Conservation (phyloP, 2,113 vertebrate species). For the Martes martes region DNA sequence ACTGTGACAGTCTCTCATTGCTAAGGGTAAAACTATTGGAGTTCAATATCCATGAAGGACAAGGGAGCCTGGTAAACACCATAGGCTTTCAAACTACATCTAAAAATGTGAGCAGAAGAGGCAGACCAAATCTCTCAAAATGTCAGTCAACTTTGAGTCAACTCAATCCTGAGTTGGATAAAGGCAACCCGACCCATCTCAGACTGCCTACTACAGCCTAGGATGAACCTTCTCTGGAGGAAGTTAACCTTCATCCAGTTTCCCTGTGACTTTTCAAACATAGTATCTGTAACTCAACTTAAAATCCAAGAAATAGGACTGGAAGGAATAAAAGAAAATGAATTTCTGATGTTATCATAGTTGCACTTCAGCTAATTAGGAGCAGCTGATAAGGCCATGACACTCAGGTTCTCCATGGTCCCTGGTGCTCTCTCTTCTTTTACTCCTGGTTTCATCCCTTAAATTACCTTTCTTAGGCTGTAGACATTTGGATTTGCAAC, state of each 20-base stretch:
- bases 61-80: neutral
- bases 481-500: neutral
- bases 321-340: neutral
- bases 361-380: neutral
- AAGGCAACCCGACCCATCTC: neutral
- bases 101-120: neutral
- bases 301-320: neutral
- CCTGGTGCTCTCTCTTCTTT: neutral
- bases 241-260: neutral
- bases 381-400: neutral
- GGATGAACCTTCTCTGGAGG: neutral
- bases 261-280: neutral
- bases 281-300: neutral
- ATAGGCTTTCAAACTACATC: neutral
- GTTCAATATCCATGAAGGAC: neutral
- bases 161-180: neutral
- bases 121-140: neutral
- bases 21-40: neutral
- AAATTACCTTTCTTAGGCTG: neutral
- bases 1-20: neutral
- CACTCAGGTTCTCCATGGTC: neutral
- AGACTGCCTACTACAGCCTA: neutral
- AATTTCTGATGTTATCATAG: neutral
- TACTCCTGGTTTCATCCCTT: neutral
- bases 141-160: neutral